phyloP scores from a whole-genome alignment of 2,113 vertebrate species.

The Erpornis zantholeuca region DNA sequence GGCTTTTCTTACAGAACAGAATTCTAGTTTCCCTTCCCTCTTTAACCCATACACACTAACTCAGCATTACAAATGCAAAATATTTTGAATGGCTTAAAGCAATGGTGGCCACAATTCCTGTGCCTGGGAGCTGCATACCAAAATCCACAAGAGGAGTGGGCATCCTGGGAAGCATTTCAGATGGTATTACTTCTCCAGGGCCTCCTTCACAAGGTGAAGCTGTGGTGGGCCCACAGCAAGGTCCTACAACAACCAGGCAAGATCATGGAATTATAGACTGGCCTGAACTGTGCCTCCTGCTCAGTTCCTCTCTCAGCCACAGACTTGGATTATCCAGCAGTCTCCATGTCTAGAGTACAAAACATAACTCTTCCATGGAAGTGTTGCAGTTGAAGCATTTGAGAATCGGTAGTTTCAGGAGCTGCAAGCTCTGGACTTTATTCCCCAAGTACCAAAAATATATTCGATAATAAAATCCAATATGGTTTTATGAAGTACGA shows the following conservation, averaged over 20 bases:
- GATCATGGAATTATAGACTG: neutral
- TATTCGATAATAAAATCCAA: neutral
- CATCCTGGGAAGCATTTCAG: neutral
- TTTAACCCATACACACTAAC: neutral
- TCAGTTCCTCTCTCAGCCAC: neutral
- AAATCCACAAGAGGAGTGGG: neutral
- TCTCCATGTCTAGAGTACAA: neutral
- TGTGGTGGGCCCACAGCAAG: neutral
- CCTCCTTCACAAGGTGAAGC: neutral
- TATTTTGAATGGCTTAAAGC: neutral
- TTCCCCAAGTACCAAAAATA: neutral
- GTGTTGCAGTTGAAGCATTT: neutral
- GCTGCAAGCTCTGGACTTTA: neutral
- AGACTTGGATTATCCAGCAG: neutral
- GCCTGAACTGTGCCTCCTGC: neutral
- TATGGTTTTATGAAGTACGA: neutral
- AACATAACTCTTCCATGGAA: neutral
- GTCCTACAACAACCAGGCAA: neutral
- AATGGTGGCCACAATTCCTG: neutral
- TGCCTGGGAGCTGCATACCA: neutral
- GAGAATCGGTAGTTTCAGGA: neutral
- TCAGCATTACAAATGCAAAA: neutral
- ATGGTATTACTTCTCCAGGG: neutral
- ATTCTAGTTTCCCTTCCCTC: neutral
- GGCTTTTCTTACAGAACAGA: conserved; percentile 4